Evolutionary conservation across 2,113 vertebrate genomes (phyloP).

Genomic region (Sus scrofa): T2T-Sscrofa CM000824.6:157619501-157620000

Average conservation of each 20-base stretch:
- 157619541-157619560: conserved; percentile 56
- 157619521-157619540: conserved; percentile 55
- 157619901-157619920: conserved; percentile 54
- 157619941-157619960: conserved; percentile 40
- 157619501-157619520: not conserved
- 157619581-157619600: not conserved
- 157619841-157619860: conserved; percentile 33
- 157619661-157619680: conserved; percentile 44
- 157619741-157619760: conserved; percentile 22
- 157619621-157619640: not conserved
- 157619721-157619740: conserved; percentile 38
- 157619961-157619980: conserved; percentile 29
- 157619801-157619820: not conserved
- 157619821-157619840: conserved; percentile 9
- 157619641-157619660: conserved; percentile 2
- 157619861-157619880: not conserved
- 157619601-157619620: conserved; percentile 7
- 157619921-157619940: conserved; percentile 30
- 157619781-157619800: not conserved
- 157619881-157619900: conserved; percentile 32
- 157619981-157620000: not conserved
- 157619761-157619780: not conserved
- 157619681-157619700: conserved; percentile 55
- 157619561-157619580: conserved; percentile 49
- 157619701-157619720: conserved; percentile 26